A percentile compares a stretch with the other conserved stretches of the same genome.
These are phyloP conservation scores for Drosophila pectinifera DNA, from an alignment of 1,140 invertebrate genomes.

Conservation along the genomic window DNA sequence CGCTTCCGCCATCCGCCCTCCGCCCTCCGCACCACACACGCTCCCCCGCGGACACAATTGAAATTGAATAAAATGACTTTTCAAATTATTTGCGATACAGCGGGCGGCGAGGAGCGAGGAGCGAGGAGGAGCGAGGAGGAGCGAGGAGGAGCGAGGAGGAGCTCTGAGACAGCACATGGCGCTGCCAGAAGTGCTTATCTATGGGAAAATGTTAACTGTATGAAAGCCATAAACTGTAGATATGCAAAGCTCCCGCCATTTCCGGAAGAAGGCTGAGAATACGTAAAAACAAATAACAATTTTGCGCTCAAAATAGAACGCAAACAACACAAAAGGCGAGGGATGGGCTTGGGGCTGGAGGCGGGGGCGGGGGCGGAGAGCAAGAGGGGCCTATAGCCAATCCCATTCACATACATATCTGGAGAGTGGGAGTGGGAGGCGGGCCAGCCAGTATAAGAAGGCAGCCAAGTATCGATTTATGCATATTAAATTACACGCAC, in stretches of 20 bases:
- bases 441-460: constrained; percentile 8
- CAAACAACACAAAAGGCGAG: constrained; percentile 58
- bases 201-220: constrained; percentile 77
- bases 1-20: constrained; percentile 30
- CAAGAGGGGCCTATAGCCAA: constrained; percentile 20
- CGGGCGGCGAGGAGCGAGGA: no score
- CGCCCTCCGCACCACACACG: neutral
- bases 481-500: constrained; percentile 77
- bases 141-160: neutral
- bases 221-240: constrained; percentile 78
- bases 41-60: constrained; percentile 47
- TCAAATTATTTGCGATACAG: constrained; percentile 72
- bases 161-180: constrained; percentile 32
- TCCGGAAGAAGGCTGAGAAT: constrained; percentile 28
- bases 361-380: neutral
- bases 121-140: neutral
- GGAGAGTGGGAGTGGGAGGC: neutral
- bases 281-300: constrained; percentile 78
- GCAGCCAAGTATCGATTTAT: constrained; percentile 69
- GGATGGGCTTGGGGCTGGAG: constrained; percentile 14
- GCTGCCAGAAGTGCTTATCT: constrained; percentile 77
- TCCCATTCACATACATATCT: constrained; percentile 38
- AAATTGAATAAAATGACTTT: constrained; percentile 79
- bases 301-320: constrained; percentile 76
- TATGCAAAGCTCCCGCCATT: constrained; percentile 61